Conservation (phyloP, 2,888 invertebrate species). For the Conops quadrifasciatus region DNA sequence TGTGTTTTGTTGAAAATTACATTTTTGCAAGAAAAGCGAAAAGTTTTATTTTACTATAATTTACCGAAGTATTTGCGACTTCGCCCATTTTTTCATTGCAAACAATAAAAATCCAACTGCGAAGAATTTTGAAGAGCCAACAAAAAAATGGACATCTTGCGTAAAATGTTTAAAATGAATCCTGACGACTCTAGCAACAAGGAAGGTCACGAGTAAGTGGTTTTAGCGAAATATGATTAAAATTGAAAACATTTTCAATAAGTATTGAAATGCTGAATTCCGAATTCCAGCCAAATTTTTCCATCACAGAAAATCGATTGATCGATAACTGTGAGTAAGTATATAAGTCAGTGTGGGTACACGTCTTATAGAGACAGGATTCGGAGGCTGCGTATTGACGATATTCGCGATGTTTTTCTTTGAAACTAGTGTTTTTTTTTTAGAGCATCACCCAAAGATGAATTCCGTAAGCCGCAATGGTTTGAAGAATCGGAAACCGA, state of each 20-base stretch:
- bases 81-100: neutral
- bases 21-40: conserved; percentile 8
- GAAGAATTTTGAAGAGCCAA: neutral
- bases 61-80: conserved; percentile 16
- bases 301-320: conserved; percentile 23
- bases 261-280: conserved; percentile 29
- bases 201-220: conserved; percentile 50
- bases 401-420: neutral
- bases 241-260: conserved; percentile 22
- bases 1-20: neutral
- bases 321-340: conserved; percentile 23
- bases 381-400: conserved; percentile 30
- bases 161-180: conserved; percentile 57
- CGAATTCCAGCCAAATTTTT: conserved; percentile 12
- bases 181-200: conserved; percentile 43
- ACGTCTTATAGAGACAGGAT: conserved; percentile 18
- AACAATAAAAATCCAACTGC: neutral
- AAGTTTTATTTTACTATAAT: conserved; percentile 8
- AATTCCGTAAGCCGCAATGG: conserved; percentile 65
- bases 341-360: neutral
- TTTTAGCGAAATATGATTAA: conserved; percentile 4
- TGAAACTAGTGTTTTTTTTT: conserved; percentile 5
- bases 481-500: conserved; percentile 65
- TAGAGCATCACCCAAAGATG: conserved; percentile 57
- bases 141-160: conserved; percentile 55